These are phyloP conservation scores for Gobius niger DNA, from an alignment of 2,113 vertebrate genomes.

Conservation along the genomic window DNA sequence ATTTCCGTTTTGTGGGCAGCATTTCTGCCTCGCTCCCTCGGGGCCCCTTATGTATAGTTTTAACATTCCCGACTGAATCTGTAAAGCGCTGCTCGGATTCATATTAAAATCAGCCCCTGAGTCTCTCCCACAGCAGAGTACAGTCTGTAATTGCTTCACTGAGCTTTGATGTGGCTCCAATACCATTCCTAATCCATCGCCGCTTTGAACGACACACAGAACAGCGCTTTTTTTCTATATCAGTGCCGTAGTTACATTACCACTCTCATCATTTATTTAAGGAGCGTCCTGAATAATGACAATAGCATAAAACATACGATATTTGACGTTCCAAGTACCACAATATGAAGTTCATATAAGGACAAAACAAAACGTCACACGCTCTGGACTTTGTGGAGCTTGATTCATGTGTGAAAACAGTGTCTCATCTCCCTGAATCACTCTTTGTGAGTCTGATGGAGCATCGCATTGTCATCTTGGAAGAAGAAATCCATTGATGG, in stretches of 20 bases:
- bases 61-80: slow-evolving; percentile 34
- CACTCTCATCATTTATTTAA: neutral
- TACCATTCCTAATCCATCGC: slow-evolving; percentile 33
- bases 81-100: slow-evolving; percentile 31
- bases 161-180: slow-evolving; percentile 24
- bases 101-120: slow-evolving; percentile 28
- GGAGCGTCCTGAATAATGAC: no score
- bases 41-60: slow-evolving; percentile 20
- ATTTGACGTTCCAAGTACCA: no score
- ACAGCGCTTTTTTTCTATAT: neutral
- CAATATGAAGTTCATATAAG: no score
- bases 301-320: no score
- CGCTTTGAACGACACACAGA: neutral
- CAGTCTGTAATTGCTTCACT: slow-evolving; percentile 23
- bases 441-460: no score
- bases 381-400: no score
- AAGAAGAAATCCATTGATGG: no score
- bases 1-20: neutral
- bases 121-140: slow-evolving; percentile 24
- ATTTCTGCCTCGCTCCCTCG: slow-evolving; percentile 1
- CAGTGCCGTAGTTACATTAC: neutral
- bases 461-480: no score
- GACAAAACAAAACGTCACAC: no score
- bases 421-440: no score
- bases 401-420: no score